Evolutionary conservation across 2,113 vertebrate genomes (phyloP).

Genomic region (Passer montanus): DNA sequence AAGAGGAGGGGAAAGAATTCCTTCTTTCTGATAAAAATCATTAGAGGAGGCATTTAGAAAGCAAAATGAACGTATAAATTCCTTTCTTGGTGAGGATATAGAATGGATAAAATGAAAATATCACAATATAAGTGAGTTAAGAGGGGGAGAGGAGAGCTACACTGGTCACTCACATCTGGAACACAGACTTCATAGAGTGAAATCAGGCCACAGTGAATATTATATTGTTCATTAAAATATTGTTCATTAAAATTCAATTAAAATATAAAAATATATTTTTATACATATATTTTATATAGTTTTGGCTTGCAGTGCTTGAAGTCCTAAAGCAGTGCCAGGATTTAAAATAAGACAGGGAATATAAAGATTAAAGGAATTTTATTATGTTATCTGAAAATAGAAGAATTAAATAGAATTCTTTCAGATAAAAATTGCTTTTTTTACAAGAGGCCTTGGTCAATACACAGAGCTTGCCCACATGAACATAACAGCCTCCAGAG

Average conservation of each 20-base stretch:
- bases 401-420: neutral
- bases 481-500: neutral
- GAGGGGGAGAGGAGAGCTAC: neutral
- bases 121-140: neutral
- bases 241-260: neutral
- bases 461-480: fast-evolving
- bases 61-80: neutral
- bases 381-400: neutral
- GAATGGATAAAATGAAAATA: neutral
- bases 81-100: neutral
- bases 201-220: neutral
- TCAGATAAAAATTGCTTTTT: neutral
- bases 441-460: neutral
- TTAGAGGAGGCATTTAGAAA: neutral
- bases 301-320: neutral
- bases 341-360: neutral
- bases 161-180: slow-evolving; percentile 12
- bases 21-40: neutral
- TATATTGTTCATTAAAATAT: neutral
- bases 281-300: neutral
- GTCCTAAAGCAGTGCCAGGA: neutral
- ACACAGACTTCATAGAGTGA: neutral
- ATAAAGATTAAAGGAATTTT: neutral
- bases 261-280: slow-evolving; percentile 1
- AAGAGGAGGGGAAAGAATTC: neutral